Conservation (phyloP, 1,140 invertebrate genomes). For the Dendrolimus kikuchii region DNA sequence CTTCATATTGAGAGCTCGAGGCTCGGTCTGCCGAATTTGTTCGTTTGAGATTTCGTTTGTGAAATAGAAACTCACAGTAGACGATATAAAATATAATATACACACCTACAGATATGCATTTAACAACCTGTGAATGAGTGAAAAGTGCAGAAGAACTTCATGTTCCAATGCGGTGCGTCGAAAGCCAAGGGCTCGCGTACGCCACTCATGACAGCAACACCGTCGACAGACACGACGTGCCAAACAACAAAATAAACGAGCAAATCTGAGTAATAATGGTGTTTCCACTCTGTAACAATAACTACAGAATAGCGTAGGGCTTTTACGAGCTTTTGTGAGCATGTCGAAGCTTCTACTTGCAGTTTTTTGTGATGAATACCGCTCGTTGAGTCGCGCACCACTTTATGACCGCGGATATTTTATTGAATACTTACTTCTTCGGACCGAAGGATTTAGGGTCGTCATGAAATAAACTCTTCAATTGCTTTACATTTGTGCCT, state of each 20-base stretch:
- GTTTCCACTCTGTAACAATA: conserved; percentile 70
- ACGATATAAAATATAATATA: too few relatives aligned
- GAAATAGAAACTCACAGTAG: too few relatives aligned
- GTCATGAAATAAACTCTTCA: conserved; percentile 28
- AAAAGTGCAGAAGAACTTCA: background rate
- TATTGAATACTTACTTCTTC: conserved; percentile 59
- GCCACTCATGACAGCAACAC: conserved; percentile 22
- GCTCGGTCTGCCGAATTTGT: too few relatives aligned
- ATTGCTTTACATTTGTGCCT: conserved; percentile 33
- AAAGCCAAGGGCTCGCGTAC: conserved; percentile 4
- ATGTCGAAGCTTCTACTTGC: conserved; percentile 60
- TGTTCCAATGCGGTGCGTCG: conserved; percentile 1
- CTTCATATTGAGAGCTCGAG: too few relatives aligned
- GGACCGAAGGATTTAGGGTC: conserved; percentile 32
- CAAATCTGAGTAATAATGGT: conserved; percentile 63
- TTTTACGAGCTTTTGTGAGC: conserved; percentile 70
- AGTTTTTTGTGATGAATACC: conserved; percentile 59
- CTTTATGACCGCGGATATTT: conserved; percentile 53
- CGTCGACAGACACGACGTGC: conserved; percentile 29
- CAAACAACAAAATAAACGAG: conserved; percentile 64
- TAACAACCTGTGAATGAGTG: conserved; percentile 1
- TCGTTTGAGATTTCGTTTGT: too few relatives aligned
- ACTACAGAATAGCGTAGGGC: conserved; percentile 69
- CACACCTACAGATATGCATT: too few relatives aligned
- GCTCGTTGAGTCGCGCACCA: conserved; percentile 30